These are phyloP conservation scores for Coendou prehensilis DNA, from an alignment of 2,797 vertebrate species.

Conservation along the genomic window DNA sequence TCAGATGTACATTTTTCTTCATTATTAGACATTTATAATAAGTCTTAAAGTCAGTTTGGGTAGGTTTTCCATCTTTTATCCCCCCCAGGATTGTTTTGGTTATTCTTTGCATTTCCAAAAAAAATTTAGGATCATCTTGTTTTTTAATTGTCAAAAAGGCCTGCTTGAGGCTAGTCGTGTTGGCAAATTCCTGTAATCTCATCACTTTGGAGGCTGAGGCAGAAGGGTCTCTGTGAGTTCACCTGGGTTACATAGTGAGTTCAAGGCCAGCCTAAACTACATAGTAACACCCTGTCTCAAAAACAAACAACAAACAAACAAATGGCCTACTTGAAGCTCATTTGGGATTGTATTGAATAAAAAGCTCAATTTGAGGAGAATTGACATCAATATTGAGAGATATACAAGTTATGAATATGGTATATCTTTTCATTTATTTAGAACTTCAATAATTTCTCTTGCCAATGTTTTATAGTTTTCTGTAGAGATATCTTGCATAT, in stretches of 20 bases:
- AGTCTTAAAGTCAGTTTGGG: neutral
- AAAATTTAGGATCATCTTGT: neutral
- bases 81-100: neutral
- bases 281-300: neutral
- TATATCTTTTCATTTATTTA: neutral
- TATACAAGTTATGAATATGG: neutral
- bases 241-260: neutral
- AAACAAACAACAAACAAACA: neutral
- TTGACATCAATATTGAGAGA: neutral
- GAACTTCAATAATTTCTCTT: neutral
- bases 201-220: neutral
- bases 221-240: neutral
- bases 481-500: neutral
- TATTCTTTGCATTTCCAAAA: constrained; percentile 27
- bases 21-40: neutral
- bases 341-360: neutral
- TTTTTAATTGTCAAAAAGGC: neutral
- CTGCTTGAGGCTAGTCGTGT: neutral
- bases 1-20: neutral
- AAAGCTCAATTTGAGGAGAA: neutral
- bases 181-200: neutral
- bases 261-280: neutral
- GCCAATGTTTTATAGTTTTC: constrained; percentile 33
- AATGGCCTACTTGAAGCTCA: neutral
- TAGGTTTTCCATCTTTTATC: neutral